Base-by-base conservation (phyloP, 1,140 invertebrate genomes). In the Drosophila ercepeae region DNA sequence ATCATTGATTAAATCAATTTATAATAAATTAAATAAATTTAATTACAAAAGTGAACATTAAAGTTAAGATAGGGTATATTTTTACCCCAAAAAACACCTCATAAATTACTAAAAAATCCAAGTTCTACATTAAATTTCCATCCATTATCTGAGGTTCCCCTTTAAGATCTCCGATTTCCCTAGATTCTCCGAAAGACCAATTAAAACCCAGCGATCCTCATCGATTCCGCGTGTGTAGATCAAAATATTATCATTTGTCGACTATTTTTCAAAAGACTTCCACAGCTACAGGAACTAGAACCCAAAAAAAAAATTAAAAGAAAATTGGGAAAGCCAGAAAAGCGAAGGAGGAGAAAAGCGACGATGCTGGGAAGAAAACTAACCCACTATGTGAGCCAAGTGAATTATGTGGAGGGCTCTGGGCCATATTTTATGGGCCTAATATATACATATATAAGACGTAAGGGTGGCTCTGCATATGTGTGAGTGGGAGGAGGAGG, bases 361-460 rank as follows among this genome's bases (percentile, higher is more conserved):
- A n/a, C 34, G 2, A 36, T 4, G 13, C 34, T 29, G 32, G 9
- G 5, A 25, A 19, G 45, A n/a, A 65, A 65, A 65, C 63, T 67
- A 67, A 65, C 45, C 63, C 63, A 67, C 45, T 67, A 51, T 51
- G 34, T 18, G 63, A 51, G 58, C 32, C 53, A 16, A 18, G 75
- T 78, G 68, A 78, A 73, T 78, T 78, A 78, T 78, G 68, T 46
- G 53, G 23, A 46, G 48, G 21, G 60, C 48, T 25, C 14, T 54
- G 63, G 52, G 41, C 64, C 55, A 74, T 69, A 59, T 60, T 78
- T 78, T 78, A 78, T 78, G 75, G 4, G 44, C 29, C 42, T 57
- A 21, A 41, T 18, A 41, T 16, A 36, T 13, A 36, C 34, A 14
- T 36, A 14, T 36, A 23, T 18, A 13, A 9, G 11, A 32, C 21